These are phyloP conservation scores for Isurus oxyrinchus DNA, from an alignment of 2,113 vertebrate species.

Conservation along the genomic window DNA sequence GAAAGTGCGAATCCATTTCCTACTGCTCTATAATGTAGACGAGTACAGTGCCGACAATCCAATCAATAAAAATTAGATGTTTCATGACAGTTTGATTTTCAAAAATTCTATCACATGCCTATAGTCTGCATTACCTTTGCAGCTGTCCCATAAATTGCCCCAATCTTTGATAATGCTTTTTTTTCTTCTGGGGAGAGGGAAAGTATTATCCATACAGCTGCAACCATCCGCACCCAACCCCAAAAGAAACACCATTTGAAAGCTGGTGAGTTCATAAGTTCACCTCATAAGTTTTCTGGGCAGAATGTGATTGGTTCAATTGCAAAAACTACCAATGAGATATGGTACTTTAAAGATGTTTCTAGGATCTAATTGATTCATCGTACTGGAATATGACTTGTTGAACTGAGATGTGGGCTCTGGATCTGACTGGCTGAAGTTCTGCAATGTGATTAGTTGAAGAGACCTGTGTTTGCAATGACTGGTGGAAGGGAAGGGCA, in stretches of 20 bases:
- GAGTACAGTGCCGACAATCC: neutral
- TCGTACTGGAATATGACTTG: too few species aligned
- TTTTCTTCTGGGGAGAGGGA: neutral
- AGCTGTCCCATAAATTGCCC: neutral
- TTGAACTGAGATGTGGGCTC: too few species aligned
- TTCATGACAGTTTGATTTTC: neutral
- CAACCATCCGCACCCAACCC: neutral
- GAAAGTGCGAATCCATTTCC: neutral
- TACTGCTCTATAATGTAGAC: neutral
- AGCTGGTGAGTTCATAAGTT: neutral
- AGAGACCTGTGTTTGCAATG: too few species aligned
- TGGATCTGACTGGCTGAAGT: too few species aligned
- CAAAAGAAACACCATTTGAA: neutral
- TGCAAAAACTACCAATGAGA: neutral
- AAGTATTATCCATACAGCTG: neutral
- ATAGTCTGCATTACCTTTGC: neutral
- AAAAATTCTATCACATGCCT: neutral
- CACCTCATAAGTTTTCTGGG: neutral
- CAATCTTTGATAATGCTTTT: neutral
- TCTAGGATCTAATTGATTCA: too few species aligned
- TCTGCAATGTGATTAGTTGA: too few species aligned
- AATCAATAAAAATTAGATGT: neutral
- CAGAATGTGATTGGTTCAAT: neutral
- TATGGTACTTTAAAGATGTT: too few species aligned
- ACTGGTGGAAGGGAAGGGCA: too few species aligned